Conservation (phyloP, 2,113 vertebrate species). For the Dasyprocta punctata region DNA sequence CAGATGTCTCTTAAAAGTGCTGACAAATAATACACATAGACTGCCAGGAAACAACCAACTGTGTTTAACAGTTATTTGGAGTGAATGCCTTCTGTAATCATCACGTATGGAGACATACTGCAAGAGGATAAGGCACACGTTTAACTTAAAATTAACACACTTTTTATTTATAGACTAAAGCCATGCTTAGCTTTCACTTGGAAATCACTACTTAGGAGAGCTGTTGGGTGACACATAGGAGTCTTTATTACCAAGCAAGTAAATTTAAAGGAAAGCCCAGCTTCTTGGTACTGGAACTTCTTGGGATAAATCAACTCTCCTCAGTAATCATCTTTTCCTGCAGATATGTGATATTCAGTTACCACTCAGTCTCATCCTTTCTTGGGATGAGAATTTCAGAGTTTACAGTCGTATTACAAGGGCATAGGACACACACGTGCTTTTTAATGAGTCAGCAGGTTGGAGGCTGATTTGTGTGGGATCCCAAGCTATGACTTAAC, state of each 20-base stretch:
- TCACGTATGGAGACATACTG: slow-evolving; percentile 44
- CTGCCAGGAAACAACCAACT: slow-evolving; percentile 84
- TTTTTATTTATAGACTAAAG: slow-evolving; percentile 23
- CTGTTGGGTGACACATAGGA: not conserved
- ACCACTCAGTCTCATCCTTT: not conserved
- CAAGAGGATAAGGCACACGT: not conserved
- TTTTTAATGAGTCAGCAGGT: not conserved
- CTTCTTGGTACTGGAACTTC: not conserved
- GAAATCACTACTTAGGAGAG: not conserved
- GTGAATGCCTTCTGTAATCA: slow-evolving; percentile 11
- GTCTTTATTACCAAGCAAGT: not conserved
- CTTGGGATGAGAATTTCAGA: slow-evolving; percentile 8
- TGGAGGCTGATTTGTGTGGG: not conserved
- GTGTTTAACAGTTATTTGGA: slow-evolving; percentile 65
- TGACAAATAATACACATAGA: slow-evolving; percentile 78
- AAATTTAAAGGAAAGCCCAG: not conserved
- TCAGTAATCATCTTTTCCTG: not conserved
- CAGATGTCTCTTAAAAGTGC: slow-evolving; percentile 82
- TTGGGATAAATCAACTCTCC: not conserved
- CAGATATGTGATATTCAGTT: not conserved
- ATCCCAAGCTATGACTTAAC: not conserved
- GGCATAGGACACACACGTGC: not conserved
- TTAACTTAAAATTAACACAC: not conserved
- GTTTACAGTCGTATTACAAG: not conserved
- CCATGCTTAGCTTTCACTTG: not conserved